Evolutionary conservation across 2,797 vertebrate genomes (phyloP), one percentile per base, ranked within the genome.

Genomic region (Acrossocheilus fasciatus): DNA sequence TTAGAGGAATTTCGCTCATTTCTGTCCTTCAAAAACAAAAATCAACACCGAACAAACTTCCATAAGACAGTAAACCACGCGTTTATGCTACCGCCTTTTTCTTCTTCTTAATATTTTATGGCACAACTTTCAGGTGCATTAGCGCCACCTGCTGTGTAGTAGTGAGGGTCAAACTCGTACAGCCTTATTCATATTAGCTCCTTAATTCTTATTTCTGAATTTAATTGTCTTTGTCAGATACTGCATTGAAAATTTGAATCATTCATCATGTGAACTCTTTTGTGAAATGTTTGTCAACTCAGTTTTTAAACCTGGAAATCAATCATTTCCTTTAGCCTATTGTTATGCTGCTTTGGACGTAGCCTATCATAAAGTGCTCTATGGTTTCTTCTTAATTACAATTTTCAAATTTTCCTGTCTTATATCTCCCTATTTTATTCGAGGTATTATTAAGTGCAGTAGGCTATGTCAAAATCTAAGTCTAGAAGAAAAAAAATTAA

Each of bases 1-100:
- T 82, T 18, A 2, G 4, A 17, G 34, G 50, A 57, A 14, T 64
- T 62, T 86, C 54, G 68, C 43, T 66, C 84, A 86, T 86, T 47
- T 74, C 77, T 81, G 6, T 45, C 23, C 23, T 45, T 34, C 3
- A 15, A 15, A 30, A 17, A 4, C 5, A 4, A 26, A 62, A n/a
- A n/a, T 59, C 23, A 43, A 17, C 1, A 4, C n/a, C 7, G 6
- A 12, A 8, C 8, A 20, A 75, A 75, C 73, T 52, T 75, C 6
- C 30, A 6, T 0, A 11, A 52, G 5, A 82, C 81, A 20, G 4
- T 0, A 30, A n/a, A 30, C 5, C 74, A 43, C 39, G 64, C 62
- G 62, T 43, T 59, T 9, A 43, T 34, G 18, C 50, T 23, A 1
- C 34, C 34, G 23, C n/a, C 43, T 20, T 66, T 23, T 43, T 59